phyloP scores from a whole-genome alignment of 2,797 vertebrate genomes.

The Acanthornis magna region DNA sequence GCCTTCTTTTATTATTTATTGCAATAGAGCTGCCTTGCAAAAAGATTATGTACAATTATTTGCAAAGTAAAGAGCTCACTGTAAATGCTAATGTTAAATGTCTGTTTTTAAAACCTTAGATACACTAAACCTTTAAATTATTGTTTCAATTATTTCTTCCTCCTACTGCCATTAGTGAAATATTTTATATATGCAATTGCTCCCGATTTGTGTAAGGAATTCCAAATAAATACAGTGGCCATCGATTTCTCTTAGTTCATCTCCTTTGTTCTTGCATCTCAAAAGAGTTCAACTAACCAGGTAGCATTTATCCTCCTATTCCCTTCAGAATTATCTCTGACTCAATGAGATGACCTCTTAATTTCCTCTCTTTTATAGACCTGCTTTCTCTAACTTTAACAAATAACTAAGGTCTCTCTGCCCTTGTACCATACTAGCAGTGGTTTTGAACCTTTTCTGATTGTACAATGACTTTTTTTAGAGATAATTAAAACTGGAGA shows the following conservation, averaged over 20 bases:
- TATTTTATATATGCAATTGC: neutral
- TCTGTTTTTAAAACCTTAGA: neutral
- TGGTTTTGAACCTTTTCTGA: neutral
- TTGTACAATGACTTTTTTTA: neutral
- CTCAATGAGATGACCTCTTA: neutral
- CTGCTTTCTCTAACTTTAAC: slow-evolving; percentile 21
- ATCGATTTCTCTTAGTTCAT: neutral
- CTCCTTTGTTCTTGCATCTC: slow-evolving; percentile 12
- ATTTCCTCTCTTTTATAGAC: slow-evolving; percentile 1
- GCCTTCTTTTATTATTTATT: neutral
- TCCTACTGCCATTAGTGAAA: neutral
- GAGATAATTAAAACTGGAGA: neutral
- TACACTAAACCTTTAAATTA: neutral
- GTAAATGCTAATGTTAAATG: neutral
- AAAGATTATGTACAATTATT: neutral
- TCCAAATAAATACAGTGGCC: neutral
- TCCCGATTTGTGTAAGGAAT: neutral
- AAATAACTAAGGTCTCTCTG: slow-evolving; percentile 15
- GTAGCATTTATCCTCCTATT: slow-evolving; percentile 33
- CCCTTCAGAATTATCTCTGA: neutral
- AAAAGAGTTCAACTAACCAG: neutral
- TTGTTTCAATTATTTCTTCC: neutral
- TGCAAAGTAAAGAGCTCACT: neutral
- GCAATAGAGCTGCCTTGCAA: neutral
- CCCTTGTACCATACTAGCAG: neutral